Evolutionary conservation across 2,888 invertebrate species (phyloP).

Genomic region (Conops quadrifasciatus): DNA sequence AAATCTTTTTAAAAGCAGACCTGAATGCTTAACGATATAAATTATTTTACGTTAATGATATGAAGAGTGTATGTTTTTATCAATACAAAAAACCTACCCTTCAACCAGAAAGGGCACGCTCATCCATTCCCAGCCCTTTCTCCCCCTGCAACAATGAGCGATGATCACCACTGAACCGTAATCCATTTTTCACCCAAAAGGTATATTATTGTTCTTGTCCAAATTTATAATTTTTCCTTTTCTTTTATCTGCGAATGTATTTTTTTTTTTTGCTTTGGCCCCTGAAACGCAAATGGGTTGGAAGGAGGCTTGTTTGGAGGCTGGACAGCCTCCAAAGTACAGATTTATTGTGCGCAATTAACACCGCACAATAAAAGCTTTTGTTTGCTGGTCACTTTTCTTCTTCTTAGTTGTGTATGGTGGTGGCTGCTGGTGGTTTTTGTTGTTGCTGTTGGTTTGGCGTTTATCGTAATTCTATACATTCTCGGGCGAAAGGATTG

Average conservation of each 20-base stretch:
- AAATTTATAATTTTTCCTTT: not conserved
- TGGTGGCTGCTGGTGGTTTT: conserved; percentile 39
- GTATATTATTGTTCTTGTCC: conserved; percentile 8
- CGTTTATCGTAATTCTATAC: conserved; percentile 14
- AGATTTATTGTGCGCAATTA: conserved; percentile 50
- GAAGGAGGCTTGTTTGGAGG: conserved; percentile 1
- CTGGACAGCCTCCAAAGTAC: conserved; percentile 38
- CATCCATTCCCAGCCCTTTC: no score
- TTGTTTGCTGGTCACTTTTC: not conserved
- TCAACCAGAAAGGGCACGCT: no score
- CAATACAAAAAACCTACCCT: no score
- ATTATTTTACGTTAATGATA: no score
- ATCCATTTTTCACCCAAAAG: no score
- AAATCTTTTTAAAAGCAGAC: no score
- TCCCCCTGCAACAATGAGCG: no score
- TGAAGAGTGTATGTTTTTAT: no score
- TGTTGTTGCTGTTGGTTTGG: conserved; percentile 33
- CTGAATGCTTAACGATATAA: no score
- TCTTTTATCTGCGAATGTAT: conserved; percentile 11
- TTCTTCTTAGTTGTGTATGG: not conserved
- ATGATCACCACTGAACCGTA: no score
- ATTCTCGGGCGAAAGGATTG: conserved; percentile 16
- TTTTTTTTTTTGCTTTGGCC: not conserved
- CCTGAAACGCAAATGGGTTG: not conserved
- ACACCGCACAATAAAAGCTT: conserved; percentile 40